Conservation (phyloP, 2,888 invertebrate genomes). For the Matsumyia berberina region DNA sequence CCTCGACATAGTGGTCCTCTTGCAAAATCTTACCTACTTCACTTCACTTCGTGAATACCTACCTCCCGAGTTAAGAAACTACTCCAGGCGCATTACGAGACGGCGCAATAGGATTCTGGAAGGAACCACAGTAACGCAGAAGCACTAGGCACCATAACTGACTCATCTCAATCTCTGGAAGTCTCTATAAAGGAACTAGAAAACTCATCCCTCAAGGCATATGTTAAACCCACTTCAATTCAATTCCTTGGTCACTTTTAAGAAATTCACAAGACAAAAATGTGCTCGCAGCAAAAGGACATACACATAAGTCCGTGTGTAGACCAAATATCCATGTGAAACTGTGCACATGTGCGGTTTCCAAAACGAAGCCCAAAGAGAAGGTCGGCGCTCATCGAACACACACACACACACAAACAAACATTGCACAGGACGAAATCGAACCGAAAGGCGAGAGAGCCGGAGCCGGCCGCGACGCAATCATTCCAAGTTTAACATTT, state of each 20-base stretch:
- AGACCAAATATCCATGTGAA: conserved; percentile 34
- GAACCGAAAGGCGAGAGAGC: conserved; percentile 26
- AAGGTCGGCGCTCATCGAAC: conserved; percentile 58
- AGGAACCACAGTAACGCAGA: no score
- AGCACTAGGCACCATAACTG: no score
- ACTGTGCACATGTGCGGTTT: conserved; percentile 73
- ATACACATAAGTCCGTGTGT: conserved; percentile 20
- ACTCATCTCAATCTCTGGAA: no score
- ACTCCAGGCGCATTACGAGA: no score
- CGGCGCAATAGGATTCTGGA: no score
- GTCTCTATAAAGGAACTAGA: no score
- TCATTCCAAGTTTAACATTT: conserved; percentile 64
- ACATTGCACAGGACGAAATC: conserved; percentile 61
- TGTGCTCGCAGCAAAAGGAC: conserved; percentile 35
- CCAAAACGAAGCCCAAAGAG: conserved; percentile 54
- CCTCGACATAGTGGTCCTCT: no score
- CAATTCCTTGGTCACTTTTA: not conserved
- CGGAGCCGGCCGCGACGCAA: conserved; percentile 36
- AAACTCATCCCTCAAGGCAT: no score
- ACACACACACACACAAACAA: conserved; percentile 10
- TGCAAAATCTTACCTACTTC: no score
- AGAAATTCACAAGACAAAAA: conserved; percentile 6
- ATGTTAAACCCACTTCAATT: no score
- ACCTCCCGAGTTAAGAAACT: no score
- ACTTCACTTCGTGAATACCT: no score